Base-by-base conservation (phyloP, 2,113 vertebrate species). In the human (Homo sapiens) region DNA sequence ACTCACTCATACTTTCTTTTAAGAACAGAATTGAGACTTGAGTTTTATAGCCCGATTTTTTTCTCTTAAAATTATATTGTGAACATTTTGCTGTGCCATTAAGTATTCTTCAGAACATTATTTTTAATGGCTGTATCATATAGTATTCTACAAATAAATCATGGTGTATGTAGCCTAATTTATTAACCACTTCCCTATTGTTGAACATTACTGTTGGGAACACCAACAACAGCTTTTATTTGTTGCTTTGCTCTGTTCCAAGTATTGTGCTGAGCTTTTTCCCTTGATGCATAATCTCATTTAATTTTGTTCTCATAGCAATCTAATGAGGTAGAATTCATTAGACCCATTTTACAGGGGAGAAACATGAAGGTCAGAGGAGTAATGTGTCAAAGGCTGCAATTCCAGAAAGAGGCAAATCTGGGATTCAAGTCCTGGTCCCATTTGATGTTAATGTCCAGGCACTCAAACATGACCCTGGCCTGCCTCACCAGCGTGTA, bases 51-150 rank as follows among this genome's bases (percentile, higher is more conserved):
- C 50, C 52, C 81, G 18, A 79, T 78, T 89, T 98, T 97, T 96
- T 94, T 84, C 92, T 87, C 57, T 98, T 97, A 88, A 97, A 96
- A 97, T 97, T 97, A 96, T 96, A 97, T 91, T 93, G 80, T 96
- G 96, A 96, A 93, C 90, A 97, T 89, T 97, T 98, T 97, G 93
- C 93, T 97, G 92, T 97, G 73, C 84, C 98, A 96, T 97, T 98
- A 97, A 96, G 64, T 97, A 96, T 98, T 98, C 79, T 97, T 92
- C 90, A 95, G 97, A 87, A 94, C 95, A 94, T 97, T 96, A 97
- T 98, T 97, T 97, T 97, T 97, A 96, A 97, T 93, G 90, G 64
- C 50, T 96, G 32, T 16, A 3, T 96, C 70, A 89, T 92, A 84
- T 12, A 80, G 61, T 59, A 81, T 90, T 92, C 97, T 96, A 92